phyloP scores from a whole-genome alignment of 2,113 vertebrate species.

The Pseudorasbora parva region DNA sequence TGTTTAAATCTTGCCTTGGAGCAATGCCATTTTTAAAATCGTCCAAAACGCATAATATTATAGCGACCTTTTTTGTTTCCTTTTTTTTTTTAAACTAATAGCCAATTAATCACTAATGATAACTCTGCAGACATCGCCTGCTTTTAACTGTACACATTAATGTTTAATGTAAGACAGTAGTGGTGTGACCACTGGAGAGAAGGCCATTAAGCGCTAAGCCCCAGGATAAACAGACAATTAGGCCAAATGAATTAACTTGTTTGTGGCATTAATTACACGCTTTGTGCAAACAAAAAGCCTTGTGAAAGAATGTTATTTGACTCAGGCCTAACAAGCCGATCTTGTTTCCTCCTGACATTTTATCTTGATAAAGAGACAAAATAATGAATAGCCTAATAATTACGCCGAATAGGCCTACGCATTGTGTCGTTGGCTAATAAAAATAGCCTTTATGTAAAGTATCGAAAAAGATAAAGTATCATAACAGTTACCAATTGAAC shows the following conservation, averaged over 20 bases:
- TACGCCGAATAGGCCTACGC: conserved; percentile 25
- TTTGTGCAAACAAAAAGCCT: conserved; percentile 61
- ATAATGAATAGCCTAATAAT: conserved; percentile 5
- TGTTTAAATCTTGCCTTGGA: conserved; percentile 38
- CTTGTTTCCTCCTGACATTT: conserved; percentile 27
- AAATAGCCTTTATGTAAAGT: not conserved
- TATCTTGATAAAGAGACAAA: conserved; percentile 24
- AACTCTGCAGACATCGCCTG: not conserved
- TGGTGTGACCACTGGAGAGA: conserved; percentile 47
- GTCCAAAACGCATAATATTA: not conserved
- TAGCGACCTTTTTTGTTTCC: not conserved
- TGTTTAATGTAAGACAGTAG: conserved; percentile 40
- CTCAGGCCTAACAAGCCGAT: conserved; percentile 51
- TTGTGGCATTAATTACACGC: conserved; percentile 65
- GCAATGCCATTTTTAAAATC: conserved; percentile 11
- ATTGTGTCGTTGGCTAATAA: not conserved
- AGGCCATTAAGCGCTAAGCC: conserved; percentile 61
- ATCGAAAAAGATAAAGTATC: not conserved
- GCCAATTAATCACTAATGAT: conserved; percentile 25
- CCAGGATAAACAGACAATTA: conserved; percentile 64
- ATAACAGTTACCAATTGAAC: not conserved
- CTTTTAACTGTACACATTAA: conserved; percentile 35
- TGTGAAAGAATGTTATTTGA: conserved; percentile 61
- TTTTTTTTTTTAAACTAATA: not conserved
- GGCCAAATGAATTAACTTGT: conserved; percentile 65